A percentile compares a stretch with the other conserved stretches of the same genome.
These are phyloP conservation scores for Petrocephalus zakoni DNA, from an alignment of 2,113 vertebrate species.

Conservation along the genomic window DNA sequence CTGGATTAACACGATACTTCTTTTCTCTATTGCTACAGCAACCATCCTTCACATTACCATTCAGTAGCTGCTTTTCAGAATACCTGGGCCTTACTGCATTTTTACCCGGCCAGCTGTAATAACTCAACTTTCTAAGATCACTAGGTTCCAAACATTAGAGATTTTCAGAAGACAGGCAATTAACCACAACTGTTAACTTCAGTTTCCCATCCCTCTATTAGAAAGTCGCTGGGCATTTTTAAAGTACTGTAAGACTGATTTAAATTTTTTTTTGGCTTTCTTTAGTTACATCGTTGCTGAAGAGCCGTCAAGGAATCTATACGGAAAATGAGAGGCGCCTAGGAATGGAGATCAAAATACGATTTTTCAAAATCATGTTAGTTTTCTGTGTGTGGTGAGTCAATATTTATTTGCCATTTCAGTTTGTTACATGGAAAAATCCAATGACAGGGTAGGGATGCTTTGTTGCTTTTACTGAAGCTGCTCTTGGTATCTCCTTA, in stretches of 20 bases:
- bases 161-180: background rate
- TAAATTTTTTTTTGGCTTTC: background rate
- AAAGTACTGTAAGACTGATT: background rate
- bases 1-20: background rate
- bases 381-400: constrained; percentile 83
- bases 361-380: constrained; percentile 97
- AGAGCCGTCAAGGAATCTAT: constrained; percentile 90
- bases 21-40: background rate
- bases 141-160: background rate
- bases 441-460: background rate
- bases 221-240: background rate
- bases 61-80: background rate
- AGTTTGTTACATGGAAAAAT: background rate
- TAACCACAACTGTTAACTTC: background rate
- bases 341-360: constrained; percentile 77
- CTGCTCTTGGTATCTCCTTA: background rate
- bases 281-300: constrained; percentile 84
- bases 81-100: background rate
- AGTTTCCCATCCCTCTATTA: background rate
- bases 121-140: background rate
- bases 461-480: background rate
- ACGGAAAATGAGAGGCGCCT: constrained; percentile 87
- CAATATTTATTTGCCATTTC: background rate
- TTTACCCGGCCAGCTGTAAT: background rate
- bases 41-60: background rate